A percentile compares a stretch with the other conserved stretches of the same genome.
Evolutionary conservation across 2,888 invertebrate species (phyloP).

Genomic region (Tricholauxania praeusta): DNA sequence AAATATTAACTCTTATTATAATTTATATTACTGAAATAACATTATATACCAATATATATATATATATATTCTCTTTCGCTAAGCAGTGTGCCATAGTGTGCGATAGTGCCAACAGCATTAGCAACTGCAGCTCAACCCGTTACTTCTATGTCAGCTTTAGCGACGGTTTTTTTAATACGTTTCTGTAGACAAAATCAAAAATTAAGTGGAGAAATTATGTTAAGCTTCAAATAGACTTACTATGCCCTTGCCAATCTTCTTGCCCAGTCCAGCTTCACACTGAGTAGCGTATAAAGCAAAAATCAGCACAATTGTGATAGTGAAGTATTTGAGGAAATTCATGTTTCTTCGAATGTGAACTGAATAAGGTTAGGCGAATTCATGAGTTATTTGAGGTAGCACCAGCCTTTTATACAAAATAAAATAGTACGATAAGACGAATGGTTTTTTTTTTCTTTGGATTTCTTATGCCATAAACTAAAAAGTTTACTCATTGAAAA

Average conservation of each 20-base stretch:
- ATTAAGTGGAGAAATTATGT: neutral
- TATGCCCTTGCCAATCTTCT: slow-evolving; percentile 7
- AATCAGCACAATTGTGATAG: slow-evolving; percentile 2
- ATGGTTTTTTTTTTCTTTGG: no score
- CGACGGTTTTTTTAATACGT: slow-evolving; percentile 45
- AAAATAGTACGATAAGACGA: no score
- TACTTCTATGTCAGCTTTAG: slow-evolving; percentile 45
- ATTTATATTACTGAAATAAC: no score
- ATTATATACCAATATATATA: no score
- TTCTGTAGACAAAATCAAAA: slow-evolving; percentile 39
- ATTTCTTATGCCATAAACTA: no score
- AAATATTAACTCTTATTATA: no score
- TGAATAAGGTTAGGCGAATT: no score
- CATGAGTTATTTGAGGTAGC: no score
- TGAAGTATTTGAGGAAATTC: slow-evolving; percentile 20
- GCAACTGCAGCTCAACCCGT: slow-evolving; percentile 44
- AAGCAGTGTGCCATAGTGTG: no score
- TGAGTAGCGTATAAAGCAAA: neutral
- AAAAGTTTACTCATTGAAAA: no score
- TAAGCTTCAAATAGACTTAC: neutral
- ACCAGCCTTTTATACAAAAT: no score
- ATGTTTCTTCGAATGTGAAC: neutral
- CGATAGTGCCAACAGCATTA: slow-evolving; percentile 38
- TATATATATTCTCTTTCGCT: neutral
- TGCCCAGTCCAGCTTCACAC: slow-evolving; percentile 26